These are phyloP conservation scores for Chloroceryle inda DNA, from an alignment of 2,797 vertebrate genomes.

Conservation along the genomic window DNA sequence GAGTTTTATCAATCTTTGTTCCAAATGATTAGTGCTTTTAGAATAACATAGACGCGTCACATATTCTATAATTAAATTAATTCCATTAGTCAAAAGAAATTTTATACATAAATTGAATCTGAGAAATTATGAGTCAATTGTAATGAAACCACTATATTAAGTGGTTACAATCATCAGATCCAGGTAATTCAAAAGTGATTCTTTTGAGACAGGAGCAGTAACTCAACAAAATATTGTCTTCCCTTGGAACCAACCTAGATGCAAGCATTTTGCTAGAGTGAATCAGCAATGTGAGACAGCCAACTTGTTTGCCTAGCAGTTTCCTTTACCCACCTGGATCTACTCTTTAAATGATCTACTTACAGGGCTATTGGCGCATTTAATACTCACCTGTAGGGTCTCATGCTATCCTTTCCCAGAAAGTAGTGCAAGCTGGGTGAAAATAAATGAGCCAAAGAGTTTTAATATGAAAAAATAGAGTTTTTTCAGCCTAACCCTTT, in stretches of 20 bases:
- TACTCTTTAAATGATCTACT: background rate
- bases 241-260: background rate
- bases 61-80: conserved; percentile 25
- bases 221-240: background rate
- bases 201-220: background rate
- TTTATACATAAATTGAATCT: conserved; percentile 10
- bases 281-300: background rate
- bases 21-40: conserved; percentile 8
- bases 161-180: background rate
- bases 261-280: background rate
- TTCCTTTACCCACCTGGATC: background rate
- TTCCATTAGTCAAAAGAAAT: conserved; percentile 54
- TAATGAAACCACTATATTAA: background rate
- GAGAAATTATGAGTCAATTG: conserved; percentile 5
- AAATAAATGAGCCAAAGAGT: background rate
- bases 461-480: fast-evolving
- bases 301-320: background rate
- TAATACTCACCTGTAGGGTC: background rate
- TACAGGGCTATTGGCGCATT: background rate
- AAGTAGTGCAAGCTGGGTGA: background rate
- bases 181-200: background rate
- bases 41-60: background rate
- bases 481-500: background rate
- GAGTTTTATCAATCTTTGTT: conserved; percentile 14
- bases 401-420: background rate